Base-by-base conservation (phyloP, 2,113 vertebrate genomes). In the Mobula birostris region DNA sequence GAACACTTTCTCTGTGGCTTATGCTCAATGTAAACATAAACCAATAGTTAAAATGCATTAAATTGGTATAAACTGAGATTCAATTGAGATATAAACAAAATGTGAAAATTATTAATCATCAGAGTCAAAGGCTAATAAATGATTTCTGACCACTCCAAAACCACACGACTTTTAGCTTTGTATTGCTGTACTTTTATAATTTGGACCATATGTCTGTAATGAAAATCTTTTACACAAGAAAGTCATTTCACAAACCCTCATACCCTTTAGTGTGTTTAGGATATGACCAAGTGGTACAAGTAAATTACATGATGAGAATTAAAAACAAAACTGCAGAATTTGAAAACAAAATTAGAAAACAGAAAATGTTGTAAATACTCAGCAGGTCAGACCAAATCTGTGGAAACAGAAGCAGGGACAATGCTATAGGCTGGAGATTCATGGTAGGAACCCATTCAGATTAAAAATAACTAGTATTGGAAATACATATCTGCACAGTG, bases 1-100 rank as follows among this genome's bases (percentile, higher is more conserved):
- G n/a, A 6, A 7, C 0, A 40, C 93, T 72, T 7, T 94, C 27
- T 56, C 83, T 70, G 83, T n/a, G 29, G 56, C 83, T 87, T n/a
- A n/a, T 87, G 27, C 27, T 87, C 56, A 87, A 2, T 87, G 83
- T 56, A 87, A 87, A 61, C 61, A 87, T 61, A 85, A 85, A 85
- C 1, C 14, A 19, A 15, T 56, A 93, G 63, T 2, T 72, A 24
- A 56, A n/a, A 74, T 94, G 21, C 17, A 74, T 61, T n/a, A 63
- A 12, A 4, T 15, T 61, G 58, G 29, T 2, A 17, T 27, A 19
- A 85, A 11, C 27, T 85, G 2, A 29, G 8, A 29, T 27, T 12
- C 27, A 29, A 58, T 19, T 72, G 48, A 56, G 40, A 61, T 24
- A 61, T 24, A 56, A 83, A 56, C 40, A 61, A 56, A 24, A 21